Evolutionary conservation across 2,888 invertebrate genomes (phyloP), one percentile per base, ranked within the genome.

Genomic region (Ormyrus thymus): DNA sequence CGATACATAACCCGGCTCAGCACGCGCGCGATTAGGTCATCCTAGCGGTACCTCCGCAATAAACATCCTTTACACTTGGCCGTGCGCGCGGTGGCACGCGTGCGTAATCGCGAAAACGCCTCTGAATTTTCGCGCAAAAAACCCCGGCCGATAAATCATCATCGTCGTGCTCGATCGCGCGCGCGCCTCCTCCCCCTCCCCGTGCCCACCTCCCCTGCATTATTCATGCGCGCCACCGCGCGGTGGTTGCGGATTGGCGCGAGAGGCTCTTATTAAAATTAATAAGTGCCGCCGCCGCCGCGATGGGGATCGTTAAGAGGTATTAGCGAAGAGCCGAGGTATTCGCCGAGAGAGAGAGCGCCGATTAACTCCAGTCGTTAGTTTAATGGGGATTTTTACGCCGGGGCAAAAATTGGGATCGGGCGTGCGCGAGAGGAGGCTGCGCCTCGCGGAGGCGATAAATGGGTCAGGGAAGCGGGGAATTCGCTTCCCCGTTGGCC

Each of bases 1-100:
- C 62, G 58, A 48, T 45, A 61, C 46, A 55, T 53, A 58, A 59
- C 66, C 59, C n/a, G 61, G 0, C 48, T n/a, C 59, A 45, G 64
- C 61, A 55, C 61, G 66, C 46, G 9, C 13, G 56, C 76, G 79
- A 79, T 81, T 78, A 55, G 81, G 79, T 81, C 81, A 81, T 79
- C 75, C 53, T 81, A 81, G 78, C 79, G 81, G 79, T 81, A 80
- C 79, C 50, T 53, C 64, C 29, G 66, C 81, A 78, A 81, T 81
- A 76, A 81, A 81, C 80, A 80, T 80, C 80, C 80, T 76, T 56
- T 76, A 55, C 53, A 29, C 29, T 7, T 6, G 46, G 15, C 59
- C 58, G 48, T n/a, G 51, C 46, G 29, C 29, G 29, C 29, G 29
- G 58, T 68, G 62, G 76, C 77, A 72, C 80, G 74, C 74, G 80